Base-by-base conservation (phyloP, 1,140 invertebrate genomes). In the Brachystomella parvula region DNA sequence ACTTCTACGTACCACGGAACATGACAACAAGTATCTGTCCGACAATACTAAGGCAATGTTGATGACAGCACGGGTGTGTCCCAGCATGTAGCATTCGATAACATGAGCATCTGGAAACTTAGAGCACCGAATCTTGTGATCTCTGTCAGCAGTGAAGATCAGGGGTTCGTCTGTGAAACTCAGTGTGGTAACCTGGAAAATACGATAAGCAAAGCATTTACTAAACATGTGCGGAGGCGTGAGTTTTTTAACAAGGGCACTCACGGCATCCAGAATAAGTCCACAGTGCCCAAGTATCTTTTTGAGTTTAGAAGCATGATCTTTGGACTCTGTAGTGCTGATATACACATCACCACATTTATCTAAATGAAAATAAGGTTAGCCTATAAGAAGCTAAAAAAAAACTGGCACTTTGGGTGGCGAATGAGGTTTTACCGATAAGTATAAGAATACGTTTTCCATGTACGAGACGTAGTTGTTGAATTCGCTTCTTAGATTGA, bases 131-230 rank as follows among this genome's bases (percentile, higher is more conserved):
- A 57, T 57, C 21, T 57, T 57, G 21, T 57, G 6, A 6, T 57
- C 53, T 24, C 53, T 21, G 53, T 57, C 53, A 57, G n/a, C 28
- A 24, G 53, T 57, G 53, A 57, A 29, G 21, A 57, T 57, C n/a
- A 12, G 28, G 6, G n/a, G n/a, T 57, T 57, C 53, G 6, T 6
- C 6, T 9, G 12, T 39, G 35, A 39, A 39, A 39, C 35, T 19
- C 6, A 19, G 19, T 39, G 6, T 39, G 19, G 19, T 39, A 39
- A 39, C 21, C 12, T 29, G n/a, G 21, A 6, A 6, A 57, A 57
- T 12, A 21, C 6, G 28, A 57, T 24, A 21, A 29, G 12, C 21
- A 9, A 12, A 57, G n/a, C 12, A 21, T 29, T 57, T 47, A 47
- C 44, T 47, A 47, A 15, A 15, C 44, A 47, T 15, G 15, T 15